Conservation (phyloP, 2,797 vertebrate species). For the Oceanodroma leucorhoa region DNA sequence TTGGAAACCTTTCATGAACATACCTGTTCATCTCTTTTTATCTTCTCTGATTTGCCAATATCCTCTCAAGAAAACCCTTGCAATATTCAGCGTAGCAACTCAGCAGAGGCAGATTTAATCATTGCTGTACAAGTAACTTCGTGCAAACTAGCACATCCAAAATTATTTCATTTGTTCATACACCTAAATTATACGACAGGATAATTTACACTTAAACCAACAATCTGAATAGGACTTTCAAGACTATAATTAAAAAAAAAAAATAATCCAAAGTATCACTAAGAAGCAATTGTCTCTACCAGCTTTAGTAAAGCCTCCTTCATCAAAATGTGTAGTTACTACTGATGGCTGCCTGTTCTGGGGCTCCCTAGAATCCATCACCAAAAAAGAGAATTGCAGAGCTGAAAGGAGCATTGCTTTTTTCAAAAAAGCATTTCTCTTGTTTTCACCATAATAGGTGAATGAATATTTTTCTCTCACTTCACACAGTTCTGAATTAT, state of each 20-base stretch:
- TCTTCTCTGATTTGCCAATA: neutral
- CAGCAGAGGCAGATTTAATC: neutral
- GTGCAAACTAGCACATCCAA: neutral
- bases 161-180: neutral
- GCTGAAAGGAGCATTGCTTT: neutral
- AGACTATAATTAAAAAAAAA: neutral
- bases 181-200: neutral
- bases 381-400: neutral
- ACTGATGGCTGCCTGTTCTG: neutral
- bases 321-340: neutral
- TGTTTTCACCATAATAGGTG: neutral
- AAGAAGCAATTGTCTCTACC: neutral
- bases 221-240: neutral
- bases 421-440: neutral
- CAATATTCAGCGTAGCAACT: neutral
- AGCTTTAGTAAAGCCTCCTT: neutral
- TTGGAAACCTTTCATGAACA: neutral
- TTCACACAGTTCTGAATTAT: neutral
- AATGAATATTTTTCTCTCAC: neutral
- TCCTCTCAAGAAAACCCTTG: neutral
- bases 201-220: neutral
- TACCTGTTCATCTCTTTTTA: neutral
- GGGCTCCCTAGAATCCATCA: neutral
- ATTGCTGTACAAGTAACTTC: neutral
- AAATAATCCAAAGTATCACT: neutral